Percentiles rank a stretch among this genome's conserved stretches.
Evolutionary conservation across 2,113 vertebrate genomes (phyloP).

Genomic region (human (Homo sapiens)): DNA sequence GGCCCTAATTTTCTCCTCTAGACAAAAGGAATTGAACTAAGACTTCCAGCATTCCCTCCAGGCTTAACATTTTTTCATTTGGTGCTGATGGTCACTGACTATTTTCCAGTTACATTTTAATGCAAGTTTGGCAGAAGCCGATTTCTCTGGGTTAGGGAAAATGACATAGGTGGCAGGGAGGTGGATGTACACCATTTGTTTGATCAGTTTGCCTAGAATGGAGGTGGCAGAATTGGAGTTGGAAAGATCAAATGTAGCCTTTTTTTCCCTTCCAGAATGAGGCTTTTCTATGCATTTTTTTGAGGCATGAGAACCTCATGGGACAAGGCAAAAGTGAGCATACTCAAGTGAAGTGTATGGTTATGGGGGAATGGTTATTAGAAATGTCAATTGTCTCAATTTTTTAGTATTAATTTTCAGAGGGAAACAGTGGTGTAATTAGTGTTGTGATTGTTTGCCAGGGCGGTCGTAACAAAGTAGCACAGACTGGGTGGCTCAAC

Average conservation of each 20-base stretch:
- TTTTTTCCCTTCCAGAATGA: background rate
- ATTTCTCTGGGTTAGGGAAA: background rate
- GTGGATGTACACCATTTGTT: background rate
- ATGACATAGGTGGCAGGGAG: background rate
- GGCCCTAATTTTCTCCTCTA: background rate
- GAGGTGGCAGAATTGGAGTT: background rate
- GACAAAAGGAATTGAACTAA: background rate
- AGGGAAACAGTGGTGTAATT: background rate
- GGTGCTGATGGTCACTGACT: background rate
- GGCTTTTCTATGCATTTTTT: background rate
- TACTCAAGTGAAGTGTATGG: background rate
- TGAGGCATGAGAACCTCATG: background rate
- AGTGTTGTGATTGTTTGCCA: background rate
- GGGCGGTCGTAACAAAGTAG: background rate
- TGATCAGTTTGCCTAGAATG: background rate
- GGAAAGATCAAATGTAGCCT: background rate
- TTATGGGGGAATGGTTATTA: background rate
- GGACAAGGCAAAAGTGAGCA: background rate
- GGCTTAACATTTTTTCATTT: background rate
- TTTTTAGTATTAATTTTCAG: background rate
- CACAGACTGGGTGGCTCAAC: background rate
- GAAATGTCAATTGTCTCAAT: background rate
- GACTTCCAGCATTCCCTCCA: background rate
- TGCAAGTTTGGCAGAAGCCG: background rate
- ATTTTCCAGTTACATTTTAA: background rate